These are phyloP conservation scores for Labeo calbasu DNA, from an alignment of 2,797 vertebrate species.

Conservation along the genomic window DNA sequence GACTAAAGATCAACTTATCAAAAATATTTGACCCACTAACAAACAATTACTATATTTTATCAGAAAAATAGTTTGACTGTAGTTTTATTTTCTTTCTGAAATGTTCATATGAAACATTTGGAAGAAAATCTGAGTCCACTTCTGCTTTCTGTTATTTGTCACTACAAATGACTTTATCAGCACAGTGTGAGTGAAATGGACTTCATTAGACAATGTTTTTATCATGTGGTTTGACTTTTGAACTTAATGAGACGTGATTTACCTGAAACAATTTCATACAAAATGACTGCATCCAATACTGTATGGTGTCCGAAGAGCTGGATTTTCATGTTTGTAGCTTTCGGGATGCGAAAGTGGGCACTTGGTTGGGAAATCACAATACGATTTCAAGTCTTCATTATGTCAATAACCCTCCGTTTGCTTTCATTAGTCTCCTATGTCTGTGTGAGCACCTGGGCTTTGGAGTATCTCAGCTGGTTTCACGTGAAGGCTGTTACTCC, in stretches of 20 bases:
- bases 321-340: not conserved
- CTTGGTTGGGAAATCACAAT: not conserved
- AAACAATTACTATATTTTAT: not conserved
- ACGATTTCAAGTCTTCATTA: conserved; percentile 5
- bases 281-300: not conserved
- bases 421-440: not conserved
- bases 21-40: not conserved
- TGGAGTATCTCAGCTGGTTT: not conserved
- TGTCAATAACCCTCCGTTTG: not conserved
- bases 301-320: not conserved
- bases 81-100: conserved; percentile 13
- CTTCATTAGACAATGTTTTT: not conserved
- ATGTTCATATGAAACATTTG: not conserved
- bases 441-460: not conserved
- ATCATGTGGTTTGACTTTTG: not conserved
- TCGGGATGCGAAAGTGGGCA: not conserved
- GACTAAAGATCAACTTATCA: conserved; percentile 3
- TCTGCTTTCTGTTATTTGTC: not conserved
- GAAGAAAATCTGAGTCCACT: not conserved
- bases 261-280: not conserved
- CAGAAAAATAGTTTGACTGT: not conserved
- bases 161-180: not conserved
- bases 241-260: not conserved
- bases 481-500: conserved; percentile 73
- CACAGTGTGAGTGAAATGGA: not conserved